These are phyloP conservation scores for Cepphus grylle DNA, from an alignment of 2,113 vertebrate species.

Conservation along the genomic window DNA sequence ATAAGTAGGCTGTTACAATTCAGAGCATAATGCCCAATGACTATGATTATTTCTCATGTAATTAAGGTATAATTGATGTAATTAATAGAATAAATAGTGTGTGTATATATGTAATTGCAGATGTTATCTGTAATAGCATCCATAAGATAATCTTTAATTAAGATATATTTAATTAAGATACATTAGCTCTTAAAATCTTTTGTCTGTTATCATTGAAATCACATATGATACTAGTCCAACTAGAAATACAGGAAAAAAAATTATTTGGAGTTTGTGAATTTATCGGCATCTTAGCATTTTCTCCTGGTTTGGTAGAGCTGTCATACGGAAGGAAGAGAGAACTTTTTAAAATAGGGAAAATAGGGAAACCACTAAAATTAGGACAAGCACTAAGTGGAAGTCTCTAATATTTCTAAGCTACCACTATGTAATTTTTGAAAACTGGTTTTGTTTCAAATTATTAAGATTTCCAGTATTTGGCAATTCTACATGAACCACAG, in stretches of 20 bases:
- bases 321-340: neutral
- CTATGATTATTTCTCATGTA: neutral
- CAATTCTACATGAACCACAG: neutral
- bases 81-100: neutral
- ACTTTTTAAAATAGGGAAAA: neutral
- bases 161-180: neutral
- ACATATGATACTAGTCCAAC: neutral
- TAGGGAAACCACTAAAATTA: neutral
- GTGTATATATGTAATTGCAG: neutral
- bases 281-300: neutral
- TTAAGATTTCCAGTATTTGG: neutral
- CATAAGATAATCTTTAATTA: neutral
- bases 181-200: neutral
- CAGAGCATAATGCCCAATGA: neutral
- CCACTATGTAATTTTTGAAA: neutral
- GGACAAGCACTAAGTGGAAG: neutral
- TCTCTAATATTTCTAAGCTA: neutral
- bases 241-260: neutral
- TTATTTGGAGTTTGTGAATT: neutral
- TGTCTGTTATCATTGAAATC: neutral
- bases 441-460: neutral
- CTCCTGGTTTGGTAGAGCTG: neutral
- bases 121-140: neutral
- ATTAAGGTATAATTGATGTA: neutral
- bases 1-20: neutral